phyloP scores from a whole-genome alignment of 2,888 invertebrate genomes.

The Pyralis farinalis region DNA sequence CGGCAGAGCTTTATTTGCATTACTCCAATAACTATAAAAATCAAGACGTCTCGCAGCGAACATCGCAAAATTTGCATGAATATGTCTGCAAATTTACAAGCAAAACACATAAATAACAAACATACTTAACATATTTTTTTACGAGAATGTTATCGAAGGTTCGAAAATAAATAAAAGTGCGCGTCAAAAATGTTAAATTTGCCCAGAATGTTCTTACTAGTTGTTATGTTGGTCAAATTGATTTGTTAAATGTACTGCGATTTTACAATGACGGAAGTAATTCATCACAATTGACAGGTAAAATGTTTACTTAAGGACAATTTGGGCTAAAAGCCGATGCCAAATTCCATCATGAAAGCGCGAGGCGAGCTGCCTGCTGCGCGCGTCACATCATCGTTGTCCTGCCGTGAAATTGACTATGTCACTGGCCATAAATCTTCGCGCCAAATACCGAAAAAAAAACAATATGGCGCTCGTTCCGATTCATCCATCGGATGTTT shows the following conservation, averaged over 20 bases:
- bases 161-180: background rate
- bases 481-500: constrained; percentile 63
- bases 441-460: constrained; percentile 51
- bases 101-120: background rate
- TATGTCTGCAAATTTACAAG: background rate
- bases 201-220: too few species aligned
- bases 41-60: background rate
- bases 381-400: constrained; percentile 36
- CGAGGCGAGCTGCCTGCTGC: constrained; percentile 24
- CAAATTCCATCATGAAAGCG: constrained; percentile 61
- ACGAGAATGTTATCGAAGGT: too few species aligned
- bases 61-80: background rate
- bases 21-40: constrained; percentile 19
- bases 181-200: background rate
- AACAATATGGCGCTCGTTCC: constrained; percentile 50
- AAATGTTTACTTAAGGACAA: constrained; percentile 70
- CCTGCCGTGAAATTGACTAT: constrained; percentile 75
- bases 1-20: constrained; percentile 22
- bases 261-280: constrained; percentile 48
- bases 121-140: too few species aligned
- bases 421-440: constrained; percentile 76
- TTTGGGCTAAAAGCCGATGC: constrained; percentile 68
- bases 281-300: constrained; percentile 74
- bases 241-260: constrained; percentile 53
- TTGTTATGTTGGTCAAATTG: too few species aligned